A percentile compares a stretch with the other conserved stretches of the same genome.
phyloP scores from a whole-genome alignment of 1,140 invertebrate genomes.

The Magallana ariakensis region DNA sequence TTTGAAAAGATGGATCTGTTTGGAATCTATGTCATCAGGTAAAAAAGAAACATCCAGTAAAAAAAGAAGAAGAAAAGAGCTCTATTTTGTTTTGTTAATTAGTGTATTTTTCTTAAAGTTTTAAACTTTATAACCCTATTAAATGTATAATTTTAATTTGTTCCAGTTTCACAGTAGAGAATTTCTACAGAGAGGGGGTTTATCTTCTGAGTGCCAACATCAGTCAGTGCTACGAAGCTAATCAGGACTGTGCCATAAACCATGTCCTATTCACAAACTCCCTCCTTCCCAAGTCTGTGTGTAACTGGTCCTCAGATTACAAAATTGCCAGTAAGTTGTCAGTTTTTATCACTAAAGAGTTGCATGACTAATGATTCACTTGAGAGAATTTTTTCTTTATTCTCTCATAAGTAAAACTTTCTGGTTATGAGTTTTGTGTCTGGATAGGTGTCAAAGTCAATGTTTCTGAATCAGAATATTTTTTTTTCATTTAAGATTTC shows the following conservation, averaged over 20 bases:
- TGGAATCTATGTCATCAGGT: constrained; percentile 34
- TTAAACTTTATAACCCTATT: no score
- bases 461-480: no score
- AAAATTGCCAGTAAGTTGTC: constrained; percentile 22
- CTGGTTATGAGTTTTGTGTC: no score
- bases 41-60: background rate
- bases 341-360: no score
- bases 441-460: no score
- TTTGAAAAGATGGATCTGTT: constrained; percentile 40
- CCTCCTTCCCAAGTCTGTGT: constrained; percentile 34
- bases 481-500: background rate
- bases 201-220: constrained; percentile 57
- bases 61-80: no score
- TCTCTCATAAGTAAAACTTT: no score
- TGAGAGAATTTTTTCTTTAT: no score
- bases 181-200: constrained; percentile 48
- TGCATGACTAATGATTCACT: no score
- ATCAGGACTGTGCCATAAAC: constrained; percentile 41
- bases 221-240: constrained; percentile 53
- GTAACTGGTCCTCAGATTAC: constrained; percentile 48
- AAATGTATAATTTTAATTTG: background rate
- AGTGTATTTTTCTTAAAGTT: no score
- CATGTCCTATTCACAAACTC: constrained; percentile 43
- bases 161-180: constrained; percentile 56
- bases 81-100: no score